phyloP scores from a whole-genome alignment of 92 coral and sea anemone species.

The Chrysogorgia sp. region DNA sequence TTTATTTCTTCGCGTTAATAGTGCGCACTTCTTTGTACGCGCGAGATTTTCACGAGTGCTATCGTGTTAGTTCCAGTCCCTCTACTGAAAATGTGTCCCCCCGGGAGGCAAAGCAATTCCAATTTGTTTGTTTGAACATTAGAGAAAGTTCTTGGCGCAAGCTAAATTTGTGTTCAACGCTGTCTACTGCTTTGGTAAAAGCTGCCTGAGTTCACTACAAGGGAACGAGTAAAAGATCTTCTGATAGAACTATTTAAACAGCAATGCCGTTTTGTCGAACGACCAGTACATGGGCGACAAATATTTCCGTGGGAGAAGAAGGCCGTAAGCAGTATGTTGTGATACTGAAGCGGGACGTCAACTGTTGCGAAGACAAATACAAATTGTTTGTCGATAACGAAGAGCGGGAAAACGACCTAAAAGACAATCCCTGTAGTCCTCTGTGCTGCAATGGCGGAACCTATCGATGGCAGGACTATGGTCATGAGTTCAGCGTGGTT shows the following conservation, averaged over 20 bases:
- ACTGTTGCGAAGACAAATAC: slow-evolving; percentile 71
- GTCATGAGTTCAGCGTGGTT: slow-evolving; percentile 73
- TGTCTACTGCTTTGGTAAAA: too few relatives aligned
- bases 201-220: too few relatives aligned
- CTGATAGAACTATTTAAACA: background rate
- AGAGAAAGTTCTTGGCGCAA: too few relatives aligned
- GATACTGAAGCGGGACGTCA: slow-evolving; percentile 67
- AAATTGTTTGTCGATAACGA: slow-evolving; percentile 75
- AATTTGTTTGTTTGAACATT: too few relatives aligned
- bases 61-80: too few relatives aligned
- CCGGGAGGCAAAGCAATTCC: too few relatives aligned
- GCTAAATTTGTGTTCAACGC: too few relatives aligned
- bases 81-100: too few relatives aligned
- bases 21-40: too few relatives aligned
- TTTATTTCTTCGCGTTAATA: too few relatives aligned
- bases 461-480: slow-evolving; percentile 86
- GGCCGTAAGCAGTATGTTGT: slow-evolving; percentile 71
- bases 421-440: slow-evolving; percentile 90
- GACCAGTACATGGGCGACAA: slow-evolving; percentile 81
- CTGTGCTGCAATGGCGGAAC: slow-evolving; percentile 80
- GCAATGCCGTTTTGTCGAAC: slow-evolving; percentile 75
- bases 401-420: slow-evolving; percentile 67
- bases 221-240: too few relatives aligned
- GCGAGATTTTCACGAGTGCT: too few relatives aligned
- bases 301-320: slow-evolving; percentile 72